Evolutionary conservation across 2,797 vertebrate species (phyloP).

Genomic region (Urocyon cinereoargenteus): DNA sequence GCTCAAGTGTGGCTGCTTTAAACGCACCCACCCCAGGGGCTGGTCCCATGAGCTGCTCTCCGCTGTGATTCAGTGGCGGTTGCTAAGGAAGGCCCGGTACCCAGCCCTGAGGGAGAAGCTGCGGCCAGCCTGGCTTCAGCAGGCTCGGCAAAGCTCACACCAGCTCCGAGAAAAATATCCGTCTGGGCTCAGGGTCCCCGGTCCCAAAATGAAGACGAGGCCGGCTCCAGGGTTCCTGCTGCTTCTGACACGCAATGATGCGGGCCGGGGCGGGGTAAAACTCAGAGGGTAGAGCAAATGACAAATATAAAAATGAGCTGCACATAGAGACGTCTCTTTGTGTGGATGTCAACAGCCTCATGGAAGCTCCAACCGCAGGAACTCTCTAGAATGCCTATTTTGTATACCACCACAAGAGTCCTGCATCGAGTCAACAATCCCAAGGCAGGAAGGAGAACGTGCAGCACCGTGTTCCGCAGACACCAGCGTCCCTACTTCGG

Average conservation of each 20-base stretch:
- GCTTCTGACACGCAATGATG: background rate
- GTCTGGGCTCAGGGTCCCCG: background rate
- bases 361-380: background rate
- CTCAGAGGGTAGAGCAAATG: background rate
- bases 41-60: background rate
- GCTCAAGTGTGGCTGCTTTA: slow-evolving; percentile 59
- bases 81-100: slow-evolving; percentile 49
- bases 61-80: background rate
- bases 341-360: background rate
- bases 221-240: background rate
- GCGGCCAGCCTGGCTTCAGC: background rate
- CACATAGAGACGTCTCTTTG: background rate
- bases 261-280: background rate
- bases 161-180: background rate
- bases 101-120: background rate
- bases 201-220: slow-evolving; percentile 52
- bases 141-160: background rate
- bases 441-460: background rate
- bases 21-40: slow-evolving; percentile 27
- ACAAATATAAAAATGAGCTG: slow-evolving; percentile 19
- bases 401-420: background rate
- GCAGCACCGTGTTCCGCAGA: background rate
- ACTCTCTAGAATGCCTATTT: background rate
- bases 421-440: background rate
- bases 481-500: background rate